Percentiles rank a stretch among this genome's conserved stretches.
phyloP scores from a whole-genome alignment of 2,797 vertebrate species.

The Danio choprae region DNA sequence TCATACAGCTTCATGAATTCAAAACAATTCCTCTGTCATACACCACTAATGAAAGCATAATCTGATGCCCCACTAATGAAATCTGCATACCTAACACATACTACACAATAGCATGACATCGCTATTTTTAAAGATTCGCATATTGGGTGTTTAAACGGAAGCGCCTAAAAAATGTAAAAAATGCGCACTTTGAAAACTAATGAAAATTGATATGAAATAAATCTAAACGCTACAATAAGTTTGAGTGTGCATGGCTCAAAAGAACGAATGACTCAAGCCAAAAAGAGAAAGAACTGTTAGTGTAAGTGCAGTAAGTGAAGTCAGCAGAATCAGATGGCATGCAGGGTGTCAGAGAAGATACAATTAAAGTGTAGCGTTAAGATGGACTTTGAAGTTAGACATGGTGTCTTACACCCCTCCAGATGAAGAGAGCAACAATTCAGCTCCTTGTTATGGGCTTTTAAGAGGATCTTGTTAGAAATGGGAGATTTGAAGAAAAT shows the following conservation, averaged over 20 bases:
- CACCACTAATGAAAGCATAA: no score
- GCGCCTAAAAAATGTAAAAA: no score
- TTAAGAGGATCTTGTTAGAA: constrained; percentile 68
- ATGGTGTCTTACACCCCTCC: constrained; percentile 75
- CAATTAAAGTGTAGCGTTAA: constrained; percentile 82
- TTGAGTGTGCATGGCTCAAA: background rate
- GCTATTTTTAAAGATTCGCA: no score
- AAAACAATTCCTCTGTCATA: no score
- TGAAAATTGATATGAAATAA: no score
- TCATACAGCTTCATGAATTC: no score
- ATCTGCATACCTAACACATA: no score
- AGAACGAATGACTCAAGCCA: constrained; percentile 5
- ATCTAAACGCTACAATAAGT: no score
- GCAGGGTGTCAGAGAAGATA: constrained; percentile 77
- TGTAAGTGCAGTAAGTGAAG: constrained; percentile 68
- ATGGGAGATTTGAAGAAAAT: constrained; percentile 74
- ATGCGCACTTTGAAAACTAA: no score
- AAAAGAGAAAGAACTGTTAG: constrained; percentile 35
- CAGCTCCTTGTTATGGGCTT: constrained; percentile 71
- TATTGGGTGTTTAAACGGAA: no score
- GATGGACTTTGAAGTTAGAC: constrained; percentile 86
- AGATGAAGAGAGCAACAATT: constrained; percentile 72
- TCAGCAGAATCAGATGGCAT: constrained; percentile 82
- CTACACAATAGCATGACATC: no score
- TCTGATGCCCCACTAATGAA: no score